Base-by-base conservation (phyloP, 2,797 vertebrate genomes). In the Periparus ater region DNA sequence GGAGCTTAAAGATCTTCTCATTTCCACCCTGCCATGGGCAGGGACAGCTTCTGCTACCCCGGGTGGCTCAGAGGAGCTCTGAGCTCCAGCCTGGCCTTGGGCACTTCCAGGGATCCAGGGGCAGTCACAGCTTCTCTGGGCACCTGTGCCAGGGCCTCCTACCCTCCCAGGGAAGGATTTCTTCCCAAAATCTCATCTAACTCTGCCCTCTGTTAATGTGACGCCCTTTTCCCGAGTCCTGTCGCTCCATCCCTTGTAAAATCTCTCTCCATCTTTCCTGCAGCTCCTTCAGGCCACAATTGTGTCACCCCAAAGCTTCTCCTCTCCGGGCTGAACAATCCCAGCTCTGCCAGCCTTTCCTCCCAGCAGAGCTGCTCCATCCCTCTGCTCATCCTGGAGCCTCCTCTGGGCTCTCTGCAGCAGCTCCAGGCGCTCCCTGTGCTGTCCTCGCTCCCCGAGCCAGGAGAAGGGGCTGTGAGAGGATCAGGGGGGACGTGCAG, bases 131-230 rank as follows among this genome's bases (percentile, higher is more conserved):
- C 61, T 78, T 10, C 61, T 55, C n/a, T 78, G 61, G 21, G 45
- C 36, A 75, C 9, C 17, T 50, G 25, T 50, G 48, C 48, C 48
- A 50, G 48, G 48, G 25, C 25, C 40, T 42, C 2, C 12, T 27
- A 66, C 13, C n/a, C 27, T 57, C 29, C 11, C 29, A 57, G 42
- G 17, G 29, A 47, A 18, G 3, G 4, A 47, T 47, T 45, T 14
- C 18, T 57, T 21, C 34, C 14, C 9, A 48, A 29, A 9, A 58
- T 80, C 29, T 13, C 17, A 15, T 12, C 29, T n/a, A 40, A 7
- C 8, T 6, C 9, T 29, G 1, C 34, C 2, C 12, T 57, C 23
- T 79, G 13, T 4, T 7, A 48, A 1, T 67, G 3, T 20, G n/a
- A 26, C 27, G 5, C 76, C 62, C 14, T 29, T 45, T 8, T 23